Evolutionary conservation across 2,888 invertebrate species (phyloP).

Genomic region (Tipula vernalis): DNA sequence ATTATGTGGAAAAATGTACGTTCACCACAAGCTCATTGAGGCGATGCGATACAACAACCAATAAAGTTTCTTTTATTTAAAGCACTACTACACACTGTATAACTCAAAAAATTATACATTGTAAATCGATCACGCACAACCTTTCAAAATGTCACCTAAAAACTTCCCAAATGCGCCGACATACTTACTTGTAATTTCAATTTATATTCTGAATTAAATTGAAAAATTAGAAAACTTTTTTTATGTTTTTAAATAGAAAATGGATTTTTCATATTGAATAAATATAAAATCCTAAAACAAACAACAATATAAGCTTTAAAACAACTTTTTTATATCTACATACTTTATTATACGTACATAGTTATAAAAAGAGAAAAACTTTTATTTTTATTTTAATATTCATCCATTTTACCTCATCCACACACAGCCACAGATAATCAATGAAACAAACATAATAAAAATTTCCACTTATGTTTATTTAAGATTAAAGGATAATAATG

Average conservation of each 20-base stretch:
- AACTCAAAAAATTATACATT: too few species aligned
- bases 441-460: not conserved
- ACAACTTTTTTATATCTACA: not conserved
- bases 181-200: not conserved
- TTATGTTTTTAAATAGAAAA: not conserved
- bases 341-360: not conserved
- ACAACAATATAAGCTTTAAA: not conserved
- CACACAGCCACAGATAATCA: not conserved
- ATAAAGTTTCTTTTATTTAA: too few species aligned
- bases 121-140: not conserved
- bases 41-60: too few species aligned
- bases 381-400: not conserved
- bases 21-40: too few species aligned
- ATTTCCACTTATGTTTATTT: not conserved
- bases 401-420: conserved; percentile 4
- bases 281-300: not conserved
- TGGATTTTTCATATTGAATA: not conserved
- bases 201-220: not conserved
- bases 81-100: too few species aligned
- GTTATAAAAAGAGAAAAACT: not conserved
- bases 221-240: not conserved
- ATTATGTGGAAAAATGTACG: too few species aligned
- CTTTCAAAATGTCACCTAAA: not conserved
- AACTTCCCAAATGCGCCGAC: not conserved
- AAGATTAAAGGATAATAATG: conserved; percentile 4